phyloP scores from a whole-genome alignment of 2,888 invertebrate genomes.

The Drosophila rellima region DNA sequence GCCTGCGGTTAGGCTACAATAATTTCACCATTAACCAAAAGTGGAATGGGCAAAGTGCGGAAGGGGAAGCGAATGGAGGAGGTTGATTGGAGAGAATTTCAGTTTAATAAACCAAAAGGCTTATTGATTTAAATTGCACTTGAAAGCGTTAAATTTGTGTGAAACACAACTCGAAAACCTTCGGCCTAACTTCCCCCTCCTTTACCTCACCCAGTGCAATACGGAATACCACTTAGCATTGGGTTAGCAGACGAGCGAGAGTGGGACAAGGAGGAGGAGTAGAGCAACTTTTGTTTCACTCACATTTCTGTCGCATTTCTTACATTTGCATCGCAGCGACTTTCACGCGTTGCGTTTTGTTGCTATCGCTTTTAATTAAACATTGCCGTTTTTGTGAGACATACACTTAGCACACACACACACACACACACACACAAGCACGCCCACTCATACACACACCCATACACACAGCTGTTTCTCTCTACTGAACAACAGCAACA shows the following conservation, averaged over 20 bases:
- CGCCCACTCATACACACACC: background rate
- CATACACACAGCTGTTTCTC: conserved; percentile 25
- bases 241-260: background rate
- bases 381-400: conserved; percentile 47
- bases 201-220: background rate
- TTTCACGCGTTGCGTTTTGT: conserved; percentile 54
- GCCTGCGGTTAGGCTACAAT: conserved; percentile 29
- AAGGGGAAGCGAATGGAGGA: background rate
- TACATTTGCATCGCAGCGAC: conserved; percentile 33
- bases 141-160: conserved; percentile 2
- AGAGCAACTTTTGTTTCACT: conserved; percentile 22
- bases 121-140: conserved; percentile 16
- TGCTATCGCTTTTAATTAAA: conserved; percentile 63
- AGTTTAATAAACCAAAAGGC: background rate
- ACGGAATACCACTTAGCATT: conserved; percentile 1
- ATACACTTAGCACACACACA: conserved; percentile 16
- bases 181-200: background rate
- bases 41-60: no score
- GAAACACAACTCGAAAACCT: background rate
- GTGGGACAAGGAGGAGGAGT: no score
- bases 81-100: background rate
- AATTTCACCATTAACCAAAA: conserved; percentile 8
- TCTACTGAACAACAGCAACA: conserved; percentile 36
- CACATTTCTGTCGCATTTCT: conserved; percentile 28
- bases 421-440: background rate